These are phyloP conservation scores for Passerculus sandwichensis DNA, from an alignment of 2,797 vertebrate species.

Conservation along the genomic window DNA sequence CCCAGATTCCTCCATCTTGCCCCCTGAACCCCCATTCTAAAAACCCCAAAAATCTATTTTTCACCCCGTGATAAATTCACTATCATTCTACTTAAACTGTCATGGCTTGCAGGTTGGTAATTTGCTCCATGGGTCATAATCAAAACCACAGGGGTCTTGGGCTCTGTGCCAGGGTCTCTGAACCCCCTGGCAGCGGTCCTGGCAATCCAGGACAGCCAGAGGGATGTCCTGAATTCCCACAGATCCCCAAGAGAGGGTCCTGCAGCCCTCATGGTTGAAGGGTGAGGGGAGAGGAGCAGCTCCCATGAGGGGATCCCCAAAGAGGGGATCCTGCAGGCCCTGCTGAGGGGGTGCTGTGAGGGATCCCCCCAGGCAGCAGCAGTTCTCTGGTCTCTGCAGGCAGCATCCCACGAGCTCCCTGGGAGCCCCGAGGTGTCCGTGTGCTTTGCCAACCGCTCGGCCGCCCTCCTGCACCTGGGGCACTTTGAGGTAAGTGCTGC, in stretches of 20 bases:
- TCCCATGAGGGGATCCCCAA: neutral
- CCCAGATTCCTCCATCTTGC: no score
- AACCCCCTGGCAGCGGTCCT: neutral
- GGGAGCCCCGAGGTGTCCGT: constrained; percentile 83
- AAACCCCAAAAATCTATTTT: no score
- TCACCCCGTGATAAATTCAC: no score
- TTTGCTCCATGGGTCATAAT: no score
- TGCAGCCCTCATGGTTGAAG: neutral
- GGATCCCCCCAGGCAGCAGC: neutral
- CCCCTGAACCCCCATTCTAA: no score
- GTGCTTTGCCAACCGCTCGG: constrained; percentile 94
- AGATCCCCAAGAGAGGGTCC: neutral
- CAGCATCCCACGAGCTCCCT: constrained; percentile 78
- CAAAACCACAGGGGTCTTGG: neutral
- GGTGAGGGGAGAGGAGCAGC: neutral
- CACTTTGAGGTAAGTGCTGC: constrained; percentile 82
- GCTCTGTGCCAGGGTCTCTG: neutral
- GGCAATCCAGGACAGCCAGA: neutral
- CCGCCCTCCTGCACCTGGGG: constrained; percentile 86
- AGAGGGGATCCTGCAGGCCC: neutral
- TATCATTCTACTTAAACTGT: no score
- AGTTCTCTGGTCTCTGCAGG: constrained; percentile 77
- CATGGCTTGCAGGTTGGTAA: no score
- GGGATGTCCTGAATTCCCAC: neutral
- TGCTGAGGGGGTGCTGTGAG: neutral